These are phyloP conservation scores for Choristoneura fumiferana DNA, from an alignment of 1,140 invertebrate species.

Conservation along the genomic window DNA sequence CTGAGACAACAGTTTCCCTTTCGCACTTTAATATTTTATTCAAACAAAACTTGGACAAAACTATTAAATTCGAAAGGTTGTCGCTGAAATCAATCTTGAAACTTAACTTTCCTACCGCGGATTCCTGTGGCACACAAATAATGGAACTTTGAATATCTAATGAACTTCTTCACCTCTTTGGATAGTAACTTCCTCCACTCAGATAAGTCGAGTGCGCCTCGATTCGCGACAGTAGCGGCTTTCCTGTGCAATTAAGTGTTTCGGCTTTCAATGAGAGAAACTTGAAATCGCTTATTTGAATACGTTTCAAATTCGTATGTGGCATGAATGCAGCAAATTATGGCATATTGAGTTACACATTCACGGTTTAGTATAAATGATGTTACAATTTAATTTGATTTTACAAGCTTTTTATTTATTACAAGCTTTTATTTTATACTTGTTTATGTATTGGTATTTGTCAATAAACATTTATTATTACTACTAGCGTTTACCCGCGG, in stretches of 20 bases:
- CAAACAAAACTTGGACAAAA: slow-evolving; percentile 34
- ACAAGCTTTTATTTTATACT: no score
- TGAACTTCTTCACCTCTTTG: slow-evolving; percentile 52
- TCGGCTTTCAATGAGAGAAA: slow-evolving; percentile 60
- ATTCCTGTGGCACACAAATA: slow-evolving; percentile 45
- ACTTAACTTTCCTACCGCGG: slow-evolving; percentile 41
- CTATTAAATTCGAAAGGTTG: slow-evolving; percentile 44
- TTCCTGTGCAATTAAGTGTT: slow-evolving; percentile 64
- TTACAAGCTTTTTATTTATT: no score
- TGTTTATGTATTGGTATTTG: no score
- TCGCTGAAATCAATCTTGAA: slow-evolving; percentile 50
- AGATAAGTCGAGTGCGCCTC: slow-evolving; percentile 45
- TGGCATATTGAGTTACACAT: no score
- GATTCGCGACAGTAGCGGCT: slow-evolving; percentile 31
- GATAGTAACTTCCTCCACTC: slow-evolving; percentile 34
- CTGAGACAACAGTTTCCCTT: background rate
- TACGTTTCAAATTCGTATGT: slow-evolving; percentile 43
- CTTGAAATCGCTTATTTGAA: slow-evolving; percentile 53
- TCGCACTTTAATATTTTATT: slow-evolving; percentile 32
- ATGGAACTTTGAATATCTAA: slow-evolving; percentile 56
- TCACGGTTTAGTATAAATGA: no score
- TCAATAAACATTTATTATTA: no score
- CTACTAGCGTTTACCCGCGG: no score
- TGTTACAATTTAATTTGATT: no score
- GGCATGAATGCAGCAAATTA: background rate